Evolutionary conservation across 64 coral and sea anemone genomes (phyloP).

Genomic region (Astreopora myriophthalma): DNA sequence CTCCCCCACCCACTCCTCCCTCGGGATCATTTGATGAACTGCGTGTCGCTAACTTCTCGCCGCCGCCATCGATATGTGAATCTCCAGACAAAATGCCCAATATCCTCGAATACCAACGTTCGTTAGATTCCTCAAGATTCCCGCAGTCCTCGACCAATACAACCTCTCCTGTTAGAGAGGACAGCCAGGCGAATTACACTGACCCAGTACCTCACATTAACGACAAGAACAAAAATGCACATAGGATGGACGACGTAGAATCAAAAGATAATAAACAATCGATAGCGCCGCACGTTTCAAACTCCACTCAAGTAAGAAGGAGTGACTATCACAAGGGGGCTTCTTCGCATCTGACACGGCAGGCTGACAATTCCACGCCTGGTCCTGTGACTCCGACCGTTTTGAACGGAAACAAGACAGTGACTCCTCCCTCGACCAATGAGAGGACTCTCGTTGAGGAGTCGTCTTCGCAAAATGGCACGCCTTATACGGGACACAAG

Average conservation of each 20-base stretch:
- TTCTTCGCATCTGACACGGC: neutral
- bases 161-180: neutral
- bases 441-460: slow-evolving; percentile 60
- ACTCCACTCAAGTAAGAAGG: neutral
- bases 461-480: slow-evolving; percentile 10
- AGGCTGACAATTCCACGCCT: neutral
- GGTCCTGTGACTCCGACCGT: neutral
- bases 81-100: neutral
- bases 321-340: neutral
- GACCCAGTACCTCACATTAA: neutral
- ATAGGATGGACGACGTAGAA: neutral
- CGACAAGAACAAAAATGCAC: neutral
- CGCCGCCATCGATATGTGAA: slow-evolving; percentile 43
- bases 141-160: neutral
- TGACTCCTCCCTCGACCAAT: slow-evolving; percentile 33
- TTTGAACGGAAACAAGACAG: slow-evolving; percentile 49
- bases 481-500: slow-evolving; percentile 25
- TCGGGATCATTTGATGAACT: slow-evolving; percentile 44
- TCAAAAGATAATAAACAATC: neutral
- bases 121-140: neutral
- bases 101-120: neutral
- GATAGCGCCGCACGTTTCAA: neutral
- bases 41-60: slow-evolving; percentile 58
- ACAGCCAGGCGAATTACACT: neutral
- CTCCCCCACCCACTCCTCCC: slow-evolving; percentile 43